Percentiles rank a stretch among this genome's conserved stretches.
Conservation (phyloP, 2,797 vertebrate species). For the Parambassis ranga region DNA sequence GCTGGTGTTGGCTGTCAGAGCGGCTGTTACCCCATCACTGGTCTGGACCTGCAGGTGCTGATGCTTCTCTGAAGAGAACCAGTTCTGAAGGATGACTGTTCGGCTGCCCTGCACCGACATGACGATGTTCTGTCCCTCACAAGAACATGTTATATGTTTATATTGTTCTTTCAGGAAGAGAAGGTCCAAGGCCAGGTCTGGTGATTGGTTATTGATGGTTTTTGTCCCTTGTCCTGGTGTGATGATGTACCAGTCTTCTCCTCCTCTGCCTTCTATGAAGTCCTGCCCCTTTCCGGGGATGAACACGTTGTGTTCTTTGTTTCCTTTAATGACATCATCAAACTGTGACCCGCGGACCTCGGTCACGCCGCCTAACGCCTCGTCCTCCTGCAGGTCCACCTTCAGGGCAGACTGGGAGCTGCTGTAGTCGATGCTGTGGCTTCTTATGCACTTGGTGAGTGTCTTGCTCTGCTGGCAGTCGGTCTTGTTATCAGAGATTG, state of each 20-base stretch:
- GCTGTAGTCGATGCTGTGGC: constrained; percentile 48
- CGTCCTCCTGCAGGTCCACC: constrained; percentile 44
- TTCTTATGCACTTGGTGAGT: constrained; percentile 43
- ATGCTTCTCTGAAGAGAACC: constrained; percentile 43
- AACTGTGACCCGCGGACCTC: constrained; percentile 44
- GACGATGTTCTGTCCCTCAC: constrained; percentile 13
- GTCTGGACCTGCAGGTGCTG: constrained; percentile 60
- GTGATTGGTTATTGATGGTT: constrained; percentile 55
- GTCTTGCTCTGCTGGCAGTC: constrained; percentile 23
- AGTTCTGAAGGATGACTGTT: constrained; percentile 32
- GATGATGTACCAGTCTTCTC: constrained; percentile 61
- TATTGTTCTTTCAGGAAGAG: constrained; percentile 49
- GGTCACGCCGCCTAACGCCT: constrained; percentile 18
- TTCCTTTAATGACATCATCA: constrained; percentile 44
- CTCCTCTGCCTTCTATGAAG: constrained; percentile 46
- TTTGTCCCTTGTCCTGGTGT: constrained; percentile 50
- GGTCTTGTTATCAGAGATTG: constrained; percentile 17
- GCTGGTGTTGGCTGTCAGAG: constrained; percentile 4
- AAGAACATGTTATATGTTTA: constrained; percentile 1
- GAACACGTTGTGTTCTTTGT: constrained; percentile 38
- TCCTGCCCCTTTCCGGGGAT: constrained; percentile 40
- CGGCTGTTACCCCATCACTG: constrained; percentile 56
- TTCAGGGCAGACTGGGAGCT: background rate
- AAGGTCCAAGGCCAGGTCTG: constrained; percentile 35
- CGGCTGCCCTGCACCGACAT: background rate